phyloP scores from a whole-genome alignment of 2,797 vertebrate species.

The Phrynocephalus vlangalii region DNA sequence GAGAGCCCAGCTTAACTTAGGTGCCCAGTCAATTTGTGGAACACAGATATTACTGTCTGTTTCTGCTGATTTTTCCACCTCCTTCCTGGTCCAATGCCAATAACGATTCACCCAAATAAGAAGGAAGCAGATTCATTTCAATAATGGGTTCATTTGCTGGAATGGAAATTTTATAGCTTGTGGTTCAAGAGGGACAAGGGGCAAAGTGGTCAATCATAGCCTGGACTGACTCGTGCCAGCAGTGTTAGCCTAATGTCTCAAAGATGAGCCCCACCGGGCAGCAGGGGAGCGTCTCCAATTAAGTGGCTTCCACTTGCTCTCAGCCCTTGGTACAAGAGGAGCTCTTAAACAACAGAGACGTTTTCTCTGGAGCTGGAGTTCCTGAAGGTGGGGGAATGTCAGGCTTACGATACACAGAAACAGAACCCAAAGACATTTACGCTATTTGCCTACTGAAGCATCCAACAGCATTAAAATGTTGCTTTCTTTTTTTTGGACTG shows the following conservation, averaged over 20 bases:
- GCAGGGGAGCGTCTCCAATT: not conserved
- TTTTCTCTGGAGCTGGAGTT: not conserved
- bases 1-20: not conserved
- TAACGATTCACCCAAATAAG: constrained; percentile 10
- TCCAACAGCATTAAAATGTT: not conserved
- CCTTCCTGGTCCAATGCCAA: not conserved
- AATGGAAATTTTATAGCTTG: not conserved
- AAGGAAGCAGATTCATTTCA: constrained; percentile 12
- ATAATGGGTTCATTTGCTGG: not conserved
- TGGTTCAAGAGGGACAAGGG: not conserved
- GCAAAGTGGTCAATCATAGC: constrained; percentile 6
- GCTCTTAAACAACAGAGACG: not conserved
- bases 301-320: not conserved
- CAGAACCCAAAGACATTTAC: not conserved
- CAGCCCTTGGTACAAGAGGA: not conserved
- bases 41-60: not conserved
- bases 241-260: not conserved
- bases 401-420: not conserved
- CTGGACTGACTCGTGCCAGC: not conserved
- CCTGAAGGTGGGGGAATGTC: not conserved
- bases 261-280: not conserved
- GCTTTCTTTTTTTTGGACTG: not conserved
- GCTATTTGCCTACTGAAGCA: not conserved
- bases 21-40: not conserved
- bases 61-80: constrained; percentile 6